phyloP scores from a whole-genome alignment of 1,140 invertebrate species.

The Eulimnadia texana region DNA sequence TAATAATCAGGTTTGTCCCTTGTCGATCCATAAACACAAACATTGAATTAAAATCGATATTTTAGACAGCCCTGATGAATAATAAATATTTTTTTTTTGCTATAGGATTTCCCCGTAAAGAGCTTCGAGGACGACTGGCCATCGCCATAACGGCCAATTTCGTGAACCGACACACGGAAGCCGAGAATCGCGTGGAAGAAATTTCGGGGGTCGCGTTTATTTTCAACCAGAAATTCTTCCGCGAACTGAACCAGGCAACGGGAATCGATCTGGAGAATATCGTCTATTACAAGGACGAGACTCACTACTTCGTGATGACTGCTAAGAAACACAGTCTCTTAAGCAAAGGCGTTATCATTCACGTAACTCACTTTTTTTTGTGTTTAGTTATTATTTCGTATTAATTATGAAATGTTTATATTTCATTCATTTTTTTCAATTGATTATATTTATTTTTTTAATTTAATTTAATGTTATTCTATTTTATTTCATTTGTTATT shows the following conservation, averaged over 20 bases:
- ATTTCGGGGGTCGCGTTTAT: conserved; percentile 96
- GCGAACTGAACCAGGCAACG: conserved; percentile 72
- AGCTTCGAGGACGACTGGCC: conserved; percentile 93
- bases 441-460: no score
- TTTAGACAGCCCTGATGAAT: no score
- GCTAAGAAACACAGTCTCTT: conserved; percentile 91
- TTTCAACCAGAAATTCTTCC: conserved; percentile 96
- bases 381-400: neutral
- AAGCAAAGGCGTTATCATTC: conserved; percentile 70
- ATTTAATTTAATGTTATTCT: no score
- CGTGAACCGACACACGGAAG: conserved; percentile 81
- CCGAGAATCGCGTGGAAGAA: conserved; percentile 86
- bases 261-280: conserved; percentile 97
- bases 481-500: neutral
- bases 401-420: neutral
- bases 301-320: conserved; percentile 99
- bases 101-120: conserved; percentile 73
- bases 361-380: conserved; percentile 43
- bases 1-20: no score
- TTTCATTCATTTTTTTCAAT: no score
- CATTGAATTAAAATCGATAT: no score
- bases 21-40: no score
- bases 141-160: conserved; percentile 99
- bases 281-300: conserved; percentile 97
- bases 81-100: neutral